A percentile compares a stretch with the other conserved stretches of the same genome.
These are phyloP conservation scores for Choristoneura fumiferana DNA, from an alignment of 1,140 invertebrate genomes.

Conservation along the genomic window DNA sequence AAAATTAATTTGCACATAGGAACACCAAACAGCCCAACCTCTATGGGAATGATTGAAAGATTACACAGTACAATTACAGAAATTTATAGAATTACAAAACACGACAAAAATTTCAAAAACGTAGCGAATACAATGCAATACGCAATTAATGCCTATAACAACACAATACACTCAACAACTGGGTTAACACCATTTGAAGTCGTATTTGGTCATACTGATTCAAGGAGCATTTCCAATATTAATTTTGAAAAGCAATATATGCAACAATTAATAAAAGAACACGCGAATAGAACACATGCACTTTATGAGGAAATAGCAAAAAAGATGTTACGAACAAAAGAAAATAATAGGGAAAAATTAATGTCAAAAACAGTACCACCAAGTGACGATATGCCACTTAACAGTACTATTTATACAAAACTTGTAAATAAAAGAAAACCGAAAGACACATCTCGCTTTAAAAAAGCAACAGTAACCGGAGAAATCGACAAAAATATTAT, in stretches of 20 bases:
- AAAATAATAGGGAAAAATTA: constrained; percentile 19
- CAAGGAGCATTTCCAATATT: constrained; percentile 24
- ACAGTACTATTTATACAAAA: no score
- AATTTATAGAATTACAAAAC: constrained; percentile 40
- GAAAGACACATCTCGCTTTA: no score
- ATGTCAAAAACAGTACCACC: no score
- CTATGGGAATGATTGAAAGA: constrained; percentile 42
- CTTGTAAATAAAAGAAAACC: no score
- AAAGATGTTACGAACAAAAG: constrained; percentile 26
- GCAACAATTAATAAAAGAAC: constrained; percentile 38
- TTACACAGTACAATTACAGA: constrained; percentile 44
- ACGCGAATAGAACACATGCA: constrained; percentile 32
- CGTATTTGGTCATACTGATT: constrained; percentile 39
- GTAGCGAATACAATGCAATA: constrained; percentile 30
- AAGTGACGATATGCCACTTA: no score
- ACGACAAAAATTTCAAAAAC: constrained; percentile 31
- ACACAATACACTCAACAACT: constrained; percentile 31
- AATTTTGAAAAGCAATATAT: constrained; percentile 27
- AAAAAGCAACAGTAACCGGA: no score
- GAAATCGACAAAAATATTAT: no score
- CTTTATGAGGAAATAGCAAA: constrained; percentile 34
- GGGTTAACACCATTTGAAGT: constrained; percentile 38
- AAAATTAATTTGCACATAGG: constrained; percentile 43
- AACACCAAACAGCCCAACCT: constrained; percentile 46
- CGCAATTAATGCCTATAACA: constrained; percentile 37